Evolutionary conservation across 1,140 invertebrate genomes (phyloP).

Genomic region (Vanessa tameamea): DNA sequence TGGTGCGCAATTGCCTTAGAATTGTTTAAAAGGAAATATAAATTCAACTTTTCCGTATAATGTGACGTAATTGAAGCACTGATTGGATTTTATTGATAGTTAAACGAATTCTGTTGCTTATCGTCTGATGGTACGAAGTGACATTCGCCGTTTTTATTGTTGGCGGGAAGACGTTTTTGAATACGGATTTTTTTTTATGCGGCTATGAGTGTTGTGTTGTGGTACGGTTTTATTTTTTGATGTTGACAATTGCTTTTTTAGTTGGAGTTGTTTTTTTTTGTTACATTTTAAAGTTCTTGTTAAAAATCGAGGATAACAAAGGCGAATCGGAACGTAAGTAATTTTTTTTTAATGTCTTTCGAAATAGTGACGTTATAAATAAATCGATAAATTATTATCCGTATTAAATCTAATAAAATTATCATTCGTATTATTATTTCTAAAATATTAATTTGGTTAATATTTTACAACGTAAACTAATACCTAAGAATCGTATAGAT

Average conservation of each 20-base stretch:
- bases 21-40: constrained; percentile 36
- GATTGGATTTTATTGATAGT: constrained; percentile 39
- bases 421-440: background rate
- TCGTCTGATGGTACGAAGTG: constrained; percentile 33
- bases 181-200: constrained; percentile 42
- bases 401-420: background rate
- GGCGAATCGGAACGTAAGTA: constrained; percentile 42
- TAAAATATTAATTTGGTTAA: constrained; percentile 1
- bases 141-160: constrained; percentile 49
- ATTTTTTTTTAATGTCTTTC: constrained; percentile 21
- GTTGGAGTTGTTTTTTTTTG: constrained; percentile 47
- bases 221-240: constrained; percentile 47
- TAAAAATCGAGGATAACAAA: constrained; percentile 30
- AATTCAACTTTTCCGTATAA: constrained; percentile 39
- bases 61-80: constrained; percentile 33
- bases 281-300: constrained; percentile 47
- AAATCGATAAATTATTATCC: background rate
- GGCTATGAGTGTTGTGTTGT: constrained; percentile 61
- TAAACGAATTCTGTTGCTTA: constrained; percentile 39
- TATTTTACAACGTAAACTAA: constrained; percentile 12
- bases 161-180: constrained; percentile 62
- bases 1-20: constrained; percentile 38
- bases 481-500: constrained; percentile 9
- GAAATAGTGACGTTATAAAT: background rate
- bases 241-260: constrained; percentile 57